phyloP scores from a whole-genome alignment of 2,113 vertebrate species.

The Zootoca vivipara region DNA sequence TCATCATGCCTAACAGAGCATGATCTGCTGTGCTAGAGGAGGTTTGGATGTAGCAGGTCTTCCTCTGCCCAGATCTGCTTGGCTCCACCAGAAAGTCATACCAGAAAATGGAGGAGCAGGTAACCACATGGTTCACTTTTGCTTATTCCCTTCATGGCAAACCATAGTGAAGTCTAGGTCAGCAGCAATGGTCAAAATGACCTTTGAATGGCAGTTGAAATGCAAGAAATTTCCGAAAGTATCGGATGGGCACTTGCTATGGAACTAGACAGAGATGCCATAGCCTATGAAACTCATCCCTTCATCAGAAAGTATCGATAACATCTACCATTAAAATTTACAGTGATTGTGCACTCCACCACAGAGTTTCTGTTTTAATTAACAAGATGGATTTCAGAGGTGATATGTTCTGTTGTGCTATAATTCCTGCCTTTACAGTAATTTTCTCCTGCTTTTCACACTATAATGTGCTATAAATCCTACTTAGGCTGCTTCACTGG shows the following conservation, averaged over 20 bases:
- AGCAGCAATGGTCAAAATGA: background rate
- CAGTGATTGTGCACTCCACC: slow-evolving; percentile 67
- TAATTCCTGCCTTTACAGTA: slow-evolving; percentile 82
- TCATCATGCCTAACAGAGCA: background rate
- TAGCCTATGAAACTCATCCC: slow-evolving; percentile 22
- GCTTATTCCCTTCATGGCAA: background rate
- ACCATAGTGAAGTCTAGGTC: background rate
- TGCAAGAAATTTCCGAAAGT: background rate
- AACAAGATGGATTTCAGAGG: slow-evolving; percentile 78
- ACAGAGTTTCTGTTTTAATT: slow-evolving; percentile 80
- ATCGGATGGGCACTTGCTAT: slow-evolving; percentile 32
- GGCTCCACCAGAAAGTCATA: background rate
- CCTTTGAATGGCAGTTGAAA: background rate
- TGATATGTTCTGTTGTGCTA: slow-evolving; percentile 79
- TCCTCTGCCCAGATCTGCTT: no score
- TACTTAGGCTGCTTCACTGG: slow-evolving; percentile 77
- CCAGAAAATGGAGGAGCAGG: background rate
- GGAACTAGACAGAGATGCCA: background rate
- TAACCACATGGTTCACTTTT: background rate
- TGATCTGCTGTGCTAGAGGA: background rate
- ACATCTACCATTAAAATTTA: slow-evolving; percentile 73
- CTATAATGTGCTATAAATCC: slow-evolving; percentile 81
- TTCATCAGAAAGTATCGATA: slow-evolving; percentile 56
- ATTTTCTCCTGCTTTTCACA: slow-evolving; percentile 83
- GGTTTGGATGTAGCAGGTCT: background rate